A percentile compares a stretch with the other conserved stretches of the same genome.
phyloP scores from a whole-genome alignment of 2,113 vertebrate species.

The Cyrtonyx montezumae region DNA sequence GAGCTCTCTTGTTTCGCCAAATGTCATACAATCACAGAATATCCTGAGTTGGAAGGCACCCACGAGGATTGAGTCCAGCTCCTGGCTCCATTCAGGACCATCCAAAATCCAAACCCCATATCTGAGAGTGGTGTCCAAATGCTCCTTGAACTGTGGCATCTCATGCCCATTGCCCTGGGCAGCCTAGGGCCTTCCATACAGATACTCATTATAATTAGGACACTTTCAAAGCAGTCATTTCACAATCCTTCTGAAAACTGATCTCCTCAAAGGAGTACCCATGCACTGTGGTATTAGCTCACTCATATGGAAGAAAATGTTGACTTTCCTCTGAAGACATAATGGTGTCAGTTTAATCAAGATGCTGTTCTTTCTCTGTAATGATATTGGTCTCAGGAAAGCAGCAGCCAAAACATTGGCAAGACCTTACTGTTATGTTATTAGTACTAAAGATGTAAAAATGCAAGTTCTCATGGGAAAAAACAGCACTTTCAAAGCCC shows the following conservation, averaged over 20 bases:
- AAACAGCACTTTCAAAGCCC: background rate
- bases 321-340: background rate
- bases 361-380: background rate
- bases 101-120: background rate
- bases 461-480: background rate
- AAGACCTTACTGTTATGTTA: background rate
- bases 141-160: no score
- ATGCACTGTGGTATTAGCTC: background rate
- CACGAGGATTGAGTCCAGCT: background rate
- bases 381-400: background rate
- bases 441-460: background rate
- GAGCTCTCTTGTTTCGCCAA: background rate
- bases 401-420: background rate
- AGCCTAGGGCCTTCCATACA: background rate
- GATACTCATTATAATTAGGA: background rate
- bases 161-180: background rate
- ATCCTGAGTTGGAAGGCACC: background rate
- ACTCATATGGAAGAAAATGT: fast-evolving
- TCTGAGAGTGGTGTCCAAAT: background rate
- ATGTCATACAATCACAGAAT: background rate
- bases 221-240: background rate
- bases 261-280: background rate
- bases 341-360: background rate
- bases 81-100: background rate
- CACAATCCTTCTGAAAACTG: background rate